These are phyloP conservation scores for Tachina grossa DNA, from an alignment of 2,888 invertebrate species.

Conservation along the genomic window DNA sequence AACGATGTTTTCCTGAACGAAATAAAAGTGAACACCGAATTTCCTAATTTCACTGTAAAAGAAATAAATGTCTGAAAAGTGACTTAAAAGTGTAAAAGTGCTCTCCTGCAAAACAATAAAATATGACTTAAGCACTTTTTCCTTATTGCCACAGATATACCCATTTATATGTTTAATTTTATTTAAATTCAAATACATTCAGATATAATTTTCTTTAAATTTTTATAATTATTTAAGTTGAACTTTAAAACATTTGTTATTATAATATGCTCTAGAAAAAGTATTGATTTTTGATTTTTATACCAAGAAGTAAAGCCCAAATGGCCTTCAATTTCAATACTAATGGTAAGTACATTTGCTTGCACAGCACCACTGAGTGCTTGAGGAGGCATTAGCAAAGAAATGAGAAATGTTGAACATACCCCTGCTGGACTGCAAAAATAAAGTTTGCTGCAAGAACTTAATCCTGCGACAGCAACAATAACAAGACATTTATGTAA, in stretches of 20 bases:
- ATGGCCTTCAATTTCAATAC: constrained; percentile 66
- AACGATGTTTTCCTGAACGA: too few species aligned
- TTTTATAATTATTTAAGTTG: neutral
- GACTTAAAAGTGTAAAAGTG: too few species aligned
- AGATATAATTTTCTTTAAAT: neutral
- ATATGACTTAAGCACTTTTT: too few species aligned
- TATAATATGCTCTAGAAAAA: constrained; percentile 28
- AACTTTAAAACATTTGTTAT: constrained; percentile 18
- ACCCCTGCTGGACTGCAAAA: constrained; percentile 34
- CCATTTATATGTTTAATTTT: too few species aligned
- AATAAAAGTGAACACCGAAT: too few species aligned
- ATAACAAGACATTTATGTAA: constrained; percentile 50
- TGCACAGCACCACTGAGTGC: constrained; percentile 12
- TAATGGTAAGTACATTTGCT: constrained; percentile 35
- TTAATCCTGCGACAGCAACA: constrained; percentile 49
- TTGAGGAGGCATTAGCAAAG: neutral
- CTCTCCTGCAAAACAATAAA: too few species aligned
- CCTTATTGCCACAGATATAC: too few species aligned
- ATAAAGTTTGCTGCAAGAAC: constrained; percentile 57
- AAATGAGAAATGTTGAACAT: constrained; percentile 41
- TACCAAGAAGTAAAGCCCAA: constrained; percentile 24
- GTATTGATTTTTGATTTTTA: constrained; percentile 64
- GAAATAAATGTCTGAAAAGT: too few species aligned
- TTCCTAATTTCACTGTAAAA: too few species aligned
- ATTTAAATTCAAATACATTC: too few species aligned